Evolutionary conservation across 2,113 vertebrate species (phyloP).

Genomic region (Leuciscus idus): DNA sequence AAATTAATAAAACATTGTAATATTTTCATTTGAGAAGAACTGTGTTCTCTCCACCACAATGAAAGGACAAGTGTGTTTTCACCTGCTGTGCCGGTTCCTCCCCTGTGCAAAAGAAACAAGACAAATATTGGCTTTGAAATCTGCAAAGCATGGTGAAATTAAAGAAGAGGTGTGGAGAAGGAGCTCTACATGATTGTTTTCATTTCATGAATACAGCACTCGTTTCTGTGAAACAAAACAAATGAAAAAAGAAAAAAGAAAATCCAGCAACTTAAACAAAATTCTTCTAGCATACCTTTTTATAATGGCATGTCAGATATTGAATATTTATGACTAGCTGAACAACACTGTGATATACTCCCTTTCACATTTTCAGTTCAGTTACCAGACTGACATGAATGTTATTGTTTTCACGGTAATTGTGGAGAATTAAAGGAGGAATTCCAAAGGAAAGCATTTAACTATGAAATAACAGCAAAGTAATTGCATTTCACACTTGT

Average conservation of each 20-base stretch:
- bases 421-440: constrained; percentile 6
- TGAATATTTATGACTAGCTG: constrained; percentile 10
- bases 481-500: constrained; percentile 28
- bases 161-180: not conserved
- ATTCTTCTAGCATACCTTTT: not conserved
- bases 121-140: constrained; percentile 40
- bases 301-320: constrained; percentile 2
- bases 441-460: constrained; percentile 31
- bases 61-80: not conserved
- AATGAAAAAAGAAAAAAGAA: not conserved
- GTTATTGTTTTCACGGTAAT: constrained; percentile 15
- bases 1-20: constrained; percentile 17
- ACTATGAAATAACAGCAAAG: constrained; percentile 32
- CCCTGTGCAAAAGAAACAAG: not conserved
- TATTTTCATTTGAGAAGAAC: constrained; percentile 20
- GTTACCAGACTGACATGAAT: constrained; percentile 38
- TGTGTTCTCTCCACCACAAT: not conserved
- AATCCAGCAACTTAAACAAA: not conserved
- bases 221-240: not conserved
- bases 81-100: constrained; percentile 5
- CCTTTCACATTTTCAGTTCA: constrained; percentile 20
- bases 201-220: not conserved
- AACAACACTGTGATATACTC: constrained; percentile 8
- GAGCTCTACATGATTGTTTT: not conserved
- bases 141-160: not conserved